Evolutionary conservation across 2,797 vertebrate species (phyloP), one percentile per base, ranked within the genome.

Genomic region (Melanogrammus aeglefinus): DNA sequence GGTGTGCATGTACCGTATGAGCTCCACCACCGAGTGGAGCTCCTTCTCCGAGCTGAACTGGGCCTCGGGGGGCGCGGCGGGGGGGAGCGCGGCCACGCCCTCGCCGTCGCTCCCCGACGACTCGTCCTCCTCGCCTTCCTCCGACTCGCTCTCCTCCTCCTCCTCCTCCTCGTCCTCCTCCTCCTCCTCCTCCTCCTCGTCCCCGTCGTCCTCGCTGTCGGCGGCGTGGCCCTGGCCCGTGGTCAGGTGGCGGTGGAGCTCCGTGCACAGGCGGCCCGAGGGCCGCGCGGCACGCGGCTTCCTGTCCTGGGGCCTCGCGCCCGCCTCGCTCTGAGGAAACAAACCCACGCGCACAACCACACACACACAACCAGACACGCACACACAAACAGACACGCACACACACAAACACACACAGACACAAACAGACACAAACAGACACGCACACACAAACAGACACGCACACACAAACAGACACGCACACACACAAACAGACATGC

Each of bases 1-100:
- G 57, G 97, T 97, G 92, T 99, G 98, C 97, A 99, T 99, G 95
- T 99, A 99, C 3, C 93, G 96, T 90, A 99, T 98, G 80, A 99
- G 96, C 88, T 97, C 96, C 88, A 99, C 95, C 83, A 98, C 91
- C 0, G 96, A 96, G 76, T 82, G 94, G 85, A 96, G 92, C 88
- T 98, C 96, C 24, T 95, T 94, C 84, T 95, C 94, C 0, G 95
- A 96, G 83, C 94, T 85, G 85, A 95, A 94, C 85, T 93, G 96
- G 72, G 91, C 79, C 63, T 90, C 86, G 0, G 83, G 27, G 0
- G 92, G 86, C 21, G 78, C 82, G 0, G 84, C 13, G 9, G 71
- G 84, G 82, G 77, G 82, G 0, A 76, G 7, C 29, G 6, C 44
- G 1, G 79, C 77, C 82, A 94, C 90, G 0, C 93, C 94, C 84